Base-by-base conservation (phyloP, 1,140 invertebrate species). In the Rhagoletis pomonella region DNA sequence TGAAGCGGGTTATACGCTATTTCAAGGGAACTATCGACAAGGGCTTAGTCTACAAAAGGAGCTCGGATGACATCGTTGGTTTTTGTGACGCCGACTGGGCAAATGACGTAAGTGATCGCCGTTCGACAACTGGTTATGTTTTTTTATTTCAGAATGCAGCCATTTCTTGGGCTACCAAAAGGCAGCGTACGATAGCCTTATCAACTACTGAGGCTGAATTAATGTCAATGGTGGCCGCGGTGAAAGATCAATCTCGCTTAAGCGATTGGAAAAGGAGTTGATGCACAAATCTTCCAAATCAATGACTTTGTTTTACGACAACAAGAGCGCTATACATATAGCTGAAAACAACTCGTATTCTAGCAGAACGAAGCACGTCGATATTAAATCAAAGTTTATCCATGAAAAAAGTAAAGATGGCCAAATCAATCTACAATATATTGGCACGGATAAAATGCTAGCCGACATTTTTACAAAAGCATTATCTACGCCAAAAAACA, bases 1-100 rank as follows among this genome's bases (percentile, higher is more conserved):
- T 55, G 10, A 93, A 93, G 87, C 87, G 90, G 60, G 89, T 94
- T 0, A 87, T 93, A 10, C 44, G 90, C 2, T 94, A 94, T 88
- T 86, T 94, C 14, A 91, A 92, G 64, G 90, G 90, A 77, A 93
- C 93, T 62, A 19, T 86, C 9, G 65, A 88, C 5, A 86, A 88
- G n/a, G 42, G 14, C 10, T 60, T 87, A 7, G 10, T 39, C n/a
- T 86, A 87, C 58, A 69, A 42, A 44, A 87, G 42, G 19, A 12
- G 29, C 29, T 12, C 17, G 7, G 65, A 67, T 44, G 73, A 88
- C 1, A 67, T 88, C 44, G 19, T 88, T 86, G 87, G 85, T 4
- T 90, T 87, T 86, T 88, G 81, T 62, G 89, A 89, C 87, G 81
- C 89, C 3, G 89, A 90, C 59, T 90, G 89, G 88, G 89, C 89